Evolutionary conservation across 2,113 vertebrate species (phyloP), one percentile per base, ranked within the genome.

Genomic region (Physeter macrocephalus): DNA sequence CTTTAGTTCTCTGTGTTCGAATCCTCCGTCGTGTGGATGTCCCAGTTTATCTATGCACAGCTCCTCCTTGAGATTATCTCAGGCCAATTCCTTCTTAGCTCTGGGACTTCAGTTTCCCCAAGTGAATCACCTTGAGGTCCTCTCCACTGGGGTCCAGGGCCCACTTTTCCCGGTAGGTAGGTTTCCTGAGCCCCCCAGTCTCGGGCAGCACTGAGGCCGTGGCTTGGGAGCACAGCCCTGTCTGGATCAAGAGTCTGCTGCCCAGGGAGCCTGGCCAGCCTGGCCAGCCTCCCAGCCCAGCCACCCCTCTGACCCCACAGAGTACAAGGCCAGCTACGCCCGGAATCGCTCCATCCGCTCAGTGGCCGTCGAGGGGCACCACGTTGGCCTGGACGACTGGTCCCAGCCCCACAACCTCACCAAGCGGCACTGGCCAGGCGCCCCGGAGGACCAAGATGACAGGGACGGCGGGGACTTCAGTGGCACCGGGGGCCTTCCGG

Each of bases 291-390:
- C n/a, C 90, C 93, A n/a, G 82, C 66, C 25, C 21, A 1, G 14
- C 46, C 13, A 5, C 74, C 64, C 36, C 20, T 57, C 66, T 36
- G 36, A 54, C 3, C 49, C 71, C 43, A 36, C 98, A 99, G 99
- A 99, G 95, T 99, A 99, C 78, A 99, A 99, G 95, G 95, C 99
- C 81, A 96, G 95, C 92, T 98, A 98, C 0, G 66, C 97, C 7
- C 99, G 98, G 43, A 99, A 99, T 74, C 99, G 99, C 90, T 99
- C 99, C 34, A 78, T 99, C 86, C 99, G 99, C 12, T 99, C 99
- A 0, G 98, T 99, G 0, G 98, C 99, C 0, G 97, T 99, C 54
- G 98, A 99, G 31, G 78, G 99, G 54, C 99, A 99, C 80, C 99
- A 98, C 8, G 83, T 99, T 92, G 98, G 98, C 72, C 97, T 99